Evolutionary conservation across 2,888 invertebrate species (phyloP).

Genomic region (Macrophya alboannulata): DNA sequence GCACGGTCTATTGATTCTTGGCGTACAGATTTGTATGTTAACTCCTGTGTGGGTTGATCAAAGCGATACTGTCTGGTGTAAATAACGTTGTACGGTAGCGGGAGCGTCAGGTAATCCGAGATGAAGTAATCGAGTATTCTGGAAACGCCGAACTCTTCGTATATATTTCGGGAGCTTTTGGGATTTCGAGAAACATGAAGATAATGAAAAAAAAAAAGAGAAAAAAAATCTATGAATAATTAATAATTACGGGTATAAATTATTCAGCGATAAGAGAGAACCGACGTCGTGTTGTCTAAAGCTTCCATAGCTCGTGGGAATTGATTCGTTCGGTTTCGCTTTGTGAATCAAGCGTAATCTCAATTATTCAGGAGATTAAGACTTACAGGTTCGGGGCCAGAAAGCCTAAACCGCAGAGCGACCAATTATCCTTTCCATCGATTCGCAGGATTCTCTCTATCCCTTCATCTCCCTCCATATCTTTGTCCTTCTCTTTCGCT

Average conservation of each 20-base stretch:
- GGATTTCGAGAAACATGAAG: too few species aligned
- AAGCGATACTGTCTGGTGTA: conserved; percentile 33
- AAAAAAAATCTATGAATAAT: not conserved
- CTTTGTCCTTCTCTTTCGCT: not conserved
- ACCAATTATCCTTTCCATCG: conserved; percentile 53
- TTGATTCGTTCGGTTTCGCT: conserved; percentile 29
- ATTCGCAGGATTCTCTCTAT: conserved; percentile 27
- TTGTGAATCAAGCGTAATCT: conserved; percentile 38
- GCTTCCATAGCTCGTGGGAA: conserved; percentile 9
- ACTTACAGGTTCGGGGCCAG: conserved; percentile 29
- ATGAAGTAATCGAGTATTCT: not conserved
- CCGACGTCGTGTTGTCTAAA: not conserved
- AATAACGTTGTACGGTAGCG: not conserved
- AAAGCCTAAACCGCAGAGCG: conserved; percentile 43
- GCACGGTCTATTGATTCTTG: conserved; percentile 43
- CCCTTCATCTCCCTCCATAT: not conserved
- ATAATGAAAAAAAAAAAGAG: not conserved
- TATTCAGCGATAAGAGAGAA: conserved; percentile 12
- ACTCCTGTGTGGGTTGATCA: not conserved
- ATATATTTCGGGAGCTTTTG: not conserved
- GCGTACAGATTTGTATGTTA: conserved; percentile 5
- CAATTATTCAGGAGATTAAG: conserved; percentile 50
- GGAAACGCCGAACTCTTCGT: not conserved
- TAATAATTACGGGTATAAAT: not conserved
- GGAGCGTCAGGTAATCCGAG: not conserved